These are phyloP conservation scores for Amazona vittata DNA, from an alignment of 2,113 vertebrate species.

Conservation along the genomic window DNA sequence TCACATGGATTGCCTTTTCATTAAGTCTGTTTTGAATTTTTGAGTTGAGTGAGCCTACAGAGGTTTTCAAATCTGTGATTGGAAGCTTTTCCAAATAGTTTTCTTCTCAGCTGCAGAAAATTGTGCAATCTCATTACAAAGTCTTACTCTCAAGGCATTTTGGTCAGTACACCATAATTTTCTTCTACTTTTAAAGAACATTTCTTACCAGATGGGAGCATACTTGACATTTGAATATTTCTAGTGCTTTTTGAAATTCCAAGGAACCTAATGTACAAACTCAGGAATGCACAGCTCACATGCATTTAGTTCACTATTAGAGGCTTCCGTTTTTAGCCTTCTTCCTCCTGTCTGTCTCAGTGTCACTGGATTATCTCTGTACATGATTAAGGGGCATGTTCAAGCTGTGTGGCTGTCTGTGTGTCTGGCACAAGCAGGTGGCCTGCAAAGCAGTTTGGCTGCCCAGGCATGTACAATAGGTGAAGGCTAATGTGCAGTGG, in stretches of 20 bases:
- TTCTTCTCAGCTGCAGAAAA: conserved; percentile 19
- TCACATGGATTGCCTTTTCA: background rate
- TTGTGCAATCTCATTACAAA: background rate
- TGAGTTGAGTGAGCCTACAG: background rate
- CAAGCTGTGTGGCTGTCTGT: background rate
- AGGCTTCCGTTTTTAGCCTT: background rate
- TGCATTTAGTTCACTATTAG: background rate
- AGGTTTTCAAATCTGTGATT: background rate
- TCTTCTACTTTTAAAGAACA: background rate
- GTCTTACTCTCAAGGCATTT: background rate
- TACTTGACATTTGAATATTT: background rate
- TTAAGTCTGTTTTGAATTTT: background rate
- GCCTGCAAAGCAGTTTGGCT: background rate
- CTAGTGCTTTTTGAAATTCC: background rate
- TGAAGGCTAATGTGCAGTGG: background rate
- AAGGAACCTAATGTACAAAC: background rate
- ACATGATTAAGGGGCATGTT: fast-evolving
- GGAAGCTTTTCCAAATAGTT: conserved; percentile 8
- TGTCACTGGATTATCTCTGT: background rate
- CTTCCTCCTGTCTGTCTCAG: background rate
- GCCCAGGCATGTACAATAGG: background rate
- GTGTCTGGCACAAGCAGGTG: background rate
- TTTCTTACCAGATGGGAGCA: conserved; percentile 23
- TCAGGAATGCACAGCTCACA: background rate
- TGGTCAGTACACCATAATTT: background rate